Base-by-base conservation (phyloP, 1,140 invertebrate species). In the Melanaphis sacchari region DNA sequence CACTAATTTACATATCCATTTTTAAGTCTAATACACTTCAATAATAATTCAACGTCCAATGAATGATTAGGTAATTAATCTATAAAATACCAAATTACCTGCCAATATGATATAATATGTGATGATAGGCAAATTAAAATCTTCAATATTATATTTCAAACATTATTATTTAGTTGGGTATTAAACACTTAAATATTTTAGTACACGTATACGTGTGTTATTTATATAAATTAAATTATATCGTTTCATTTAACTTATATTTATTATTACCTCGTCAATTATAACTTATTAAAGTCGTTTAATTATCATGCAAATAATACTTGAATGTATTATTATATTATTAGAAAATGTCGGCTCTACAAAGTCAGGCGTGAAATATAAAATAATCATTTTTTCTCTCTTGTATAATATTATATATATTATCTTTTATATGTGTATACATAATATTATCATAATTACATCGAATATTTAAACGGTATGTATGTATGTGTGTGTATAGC, bases 361-460 rank as follows among this genome's bases (percentile, higher is more conserved):
- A 40, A 41, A 40, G 82, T 24, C 26, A 26, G 82, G 82, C 38
- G 31, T 66, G 40, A 84, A 24, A 40, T 41, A 84, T 24, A 26
- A 84, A 84, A 31, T 26, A 41, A 40, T 22, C 38, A 84, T 84
- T 84, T 41, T 82, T 41, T 15, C 82, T 11, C 82, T 31, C 24
- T 40, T 81, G 76, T n/a, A n/a, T 81, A 36, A n/a, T 81, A 36
- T 81, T 9, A 18, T 81, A 46, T 36, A 36, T 22, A 81, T 22
- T 81, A 81, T 18, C 11, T 81, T 66, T 66, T 66, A 81, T 81
- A 38, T 11, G 38, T 22, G 21, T 81, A 81, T 22, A 38, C 36
- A 38, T 81, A 81, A 81, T 81, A 81, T 36, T 81, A 66, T 66
- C 15, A 81, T 81, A 81, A 81, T 81, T n/a, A 81, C 36, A 81